Evolutionary conservation across 2,797 vertebrate genomes (phyloP).

Genomic region (Onychomys leucogaster): DNA sequence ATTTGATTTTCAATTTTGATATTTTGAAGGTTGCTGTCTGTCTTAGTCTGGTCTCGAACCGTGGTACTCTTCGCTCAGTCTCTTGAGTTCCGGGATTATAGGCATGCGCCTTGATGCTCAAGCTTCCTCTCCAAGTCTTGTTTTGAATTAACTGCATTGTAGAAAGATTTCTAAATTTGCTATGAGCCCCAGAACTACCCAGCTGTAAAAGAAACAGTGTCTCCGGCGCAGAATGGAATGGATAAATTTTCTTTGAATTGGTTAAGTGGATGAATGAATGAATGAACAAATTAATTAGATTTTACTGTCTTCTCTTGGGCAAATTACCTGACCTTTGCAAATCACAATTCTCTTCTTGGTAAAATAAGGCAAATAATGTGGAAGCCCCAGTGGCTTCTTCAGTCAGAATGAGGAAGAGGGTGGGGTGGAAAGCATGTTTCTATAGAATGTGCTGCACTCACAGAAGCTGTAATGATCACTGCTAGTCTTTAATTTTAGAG

Average conservation of each 20-base stretch:
- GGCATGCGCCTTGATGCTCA: neutral
- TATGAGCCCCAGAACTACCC: neutral
- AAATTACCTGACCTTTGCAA: neutral
- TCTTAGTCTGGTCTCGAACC: neutral
- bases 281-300: neutral
- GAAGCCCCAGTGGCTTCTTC: neutral
- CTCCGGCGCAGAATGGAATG: neutral
- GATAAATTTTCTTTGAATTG: constrained; percentile 1
- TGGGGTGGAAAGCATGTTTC: neutral
- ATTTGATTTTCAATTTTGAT: neutral
- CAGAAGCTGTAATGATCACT: neutral
- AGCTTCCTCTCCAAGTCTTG: neutral
- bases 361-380: neutral
- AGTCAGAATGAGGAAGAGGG: neutral
- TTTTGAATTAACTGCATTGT: neutral
- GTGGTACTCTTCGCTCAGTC: no score
- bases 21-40: neutral
- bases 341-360: neutral
- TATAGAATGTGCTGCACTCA: neutral
- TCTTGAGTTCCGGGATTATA: neutral
- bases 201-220: neutral
- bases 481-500: neutral
- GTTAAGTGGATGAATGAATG: neutral
- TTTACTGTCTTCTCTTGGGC: constrained; percentile 11
- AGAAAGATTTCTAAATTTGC: neutral